Evolutionary conservation across 1,140 invertebrate genomes (phyloP).

Genomic region (Bombyx mori): DNA sequence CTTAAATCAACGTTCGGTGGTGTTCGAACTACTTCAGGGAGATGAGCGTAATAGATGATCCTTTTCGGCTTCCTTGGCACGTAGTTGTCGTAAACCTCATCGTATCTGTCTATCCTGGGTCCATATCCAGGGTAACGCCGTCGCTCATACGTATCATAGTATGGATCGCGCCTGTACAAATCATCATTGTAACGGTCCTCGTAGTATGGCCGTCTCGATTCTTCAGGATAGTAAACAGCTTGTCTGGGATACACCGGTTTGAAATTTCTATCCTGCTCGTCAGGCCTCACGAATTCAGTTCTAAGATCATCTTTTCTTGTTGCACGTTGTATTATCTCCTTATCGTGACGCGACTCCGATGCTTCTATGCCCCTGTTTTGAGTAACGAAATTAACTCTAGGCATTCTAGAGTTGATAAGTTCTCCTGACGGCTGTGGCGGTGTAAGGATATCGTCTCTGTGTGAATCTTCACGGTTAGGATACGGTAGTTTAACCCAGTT

Average conservation of each 20-base stretch:
- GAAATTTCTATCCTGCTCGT: constrained; percentile 49
- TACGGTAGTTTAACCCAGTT: constrained; percentile 68
- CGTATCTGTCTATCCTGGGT: constrained; percentile 58
- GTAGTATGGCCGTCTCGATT: constrained; percentile 50
- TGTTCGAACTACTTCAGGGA: constrained; percentile 65
- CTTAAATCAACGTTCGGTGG: constrained; percentile 61
- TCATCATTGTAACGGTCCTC: constrained; percentile 61
- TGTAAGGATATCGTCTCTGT: constrained; percentile 45
- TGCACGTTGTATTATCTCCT: constrained; percentile 56
- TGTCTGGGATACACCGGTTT: constrained; percentile 64
- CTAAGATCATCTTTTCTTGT: constrained; percentile 58
- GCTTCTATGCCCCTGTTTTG: constrained; percentile 65
- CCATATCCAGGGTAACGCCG: constrained; percentile 47
- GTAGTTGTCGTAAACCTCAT: constrained; percentile 57
- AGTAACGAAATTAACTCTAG: constrained; percentile 67
- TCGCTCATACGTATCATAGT: constrained; percentile 58
- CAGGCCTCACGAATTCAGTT: constrained; percentile 64
- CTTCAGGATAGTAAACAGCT: constrained; percentile 65
- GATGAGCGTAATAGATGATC: constrained; percentile 67
- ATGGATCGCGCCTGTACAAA: constrained; percentile 52
- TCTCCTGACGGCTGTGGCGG: constrained; percentile 57
- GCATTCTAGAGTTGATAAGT: constrained; percentile 63
- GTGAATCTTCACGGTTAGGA: constrained; percentile 36
- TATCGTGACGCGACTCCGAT: constrained; percentile 63
- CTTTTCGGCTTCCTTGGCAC: constrained; percentile 63